Evolutionary conservation across 2,113 vertebrate genomes (phyloP).

Genomic region (Ptilonorhynchus violaceus): DNA sequence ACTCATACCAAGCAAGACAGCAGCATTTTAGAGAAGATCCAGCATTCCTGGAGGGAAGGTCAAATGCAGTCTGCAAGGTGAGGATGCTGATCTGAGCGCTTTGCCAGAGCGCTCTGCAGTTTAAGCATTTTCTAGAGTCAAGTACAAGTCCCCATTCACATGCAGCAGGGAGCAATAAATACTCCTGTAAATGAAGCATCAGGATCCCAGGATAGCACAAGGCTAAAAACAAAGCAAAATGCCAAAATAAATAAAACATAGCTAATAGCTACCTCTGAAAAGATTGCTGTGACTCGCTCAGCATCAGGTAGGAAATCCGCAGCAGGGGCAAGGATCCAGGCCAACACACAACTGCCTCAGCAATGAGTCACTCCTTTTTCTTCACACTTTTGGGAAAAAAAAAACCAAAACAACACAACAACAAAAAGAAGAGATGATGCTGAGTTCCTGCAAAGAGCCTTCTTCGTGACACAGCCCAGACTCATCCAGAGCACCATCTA

Average conservation of each 20-base stretch:
- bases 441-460: neutral
- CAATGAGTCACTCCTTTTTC: constrained; percentile 16
- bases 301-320: constrained; percentile 18
- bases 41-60: neutral
- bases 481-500: neutral
- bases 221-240: constrained; percentile 30
- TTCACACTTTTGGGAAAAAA: neutral
- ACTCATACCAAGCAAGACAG: neutral
- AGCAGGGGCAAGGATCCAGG: neutral
- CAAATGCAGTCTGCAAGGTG: neutral
- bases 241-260: constrained; percentile 44
- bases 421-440: neutral
- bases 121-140: neutral
- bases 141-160: neutral
- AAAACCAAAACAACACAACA: neutral
- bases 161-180: constrained; percentile 14
- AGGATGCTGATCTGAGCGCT: neutral
- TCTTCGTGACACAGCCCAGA: neutral
- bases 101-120: neutral
- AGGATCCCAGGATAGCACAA: neutral
- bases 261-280: constrained; percentile 59
- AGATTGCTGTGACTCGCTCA: constrained; percentile 7
- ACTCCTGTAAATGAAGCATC: constrained; percentile 16
- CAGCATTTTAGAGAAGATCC: neutral
- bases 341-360: neutral